Conservation (phyloP, 2,888 invertebrate genomes). For the Spatulosminthurus flaviceps region DNA sequence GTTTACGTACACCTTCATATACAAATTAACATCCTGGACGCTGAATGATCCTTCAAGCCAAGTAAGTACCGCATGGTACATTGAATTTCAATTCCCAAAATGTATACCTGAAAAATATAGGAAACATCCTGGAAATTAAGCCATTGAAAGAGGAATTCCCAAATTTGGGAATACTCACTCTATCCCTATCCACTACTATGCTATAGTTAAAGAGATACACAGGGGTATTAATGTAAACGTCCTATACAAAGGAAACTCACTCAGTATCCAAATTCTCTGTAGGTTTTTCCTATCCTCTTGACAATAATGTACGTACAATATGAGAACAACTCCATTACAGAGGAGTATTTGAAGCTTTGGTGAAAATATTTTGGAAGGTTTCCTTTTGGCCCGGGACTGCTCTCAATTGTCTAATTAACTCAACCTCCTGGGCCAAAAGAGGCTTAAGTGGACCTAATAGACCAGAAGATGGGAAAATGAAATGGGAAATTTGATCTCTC, state of each 20-base stretch:
- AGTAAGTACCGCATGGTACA: slow-evolving; percentile 25
- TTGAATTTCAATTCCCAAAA: slow-evolving; percentile 6
- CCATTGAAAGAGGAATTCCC: slow-evolving; percentile 50
- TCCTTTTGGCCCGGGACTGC: slow-evolving; percentile 34
- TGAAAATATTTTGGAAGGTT: not conserved
- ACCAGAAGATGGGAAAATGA: slow-evolving; percentile 18
- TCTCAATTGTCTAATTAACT: slow-evolving; percentile 62
- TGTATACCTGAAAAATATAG: not conserved
- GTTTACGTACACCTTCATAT: too few species aligned
- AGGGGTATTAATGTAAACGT: too few species aligned
- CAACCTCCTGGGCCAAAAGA: slow-evolving; percentile 47
- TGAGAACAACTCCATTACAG: not conserved
- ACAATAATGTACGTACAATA: slow-evolving; percentile 15
- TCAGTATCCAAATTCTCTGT: too few species aligned
- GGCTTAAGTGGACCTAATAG: slow-evolving; percentile 39
- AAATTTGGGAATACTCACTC: slow-evolving; percentile 52
- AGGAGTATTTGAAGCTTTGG: too few species aligned
- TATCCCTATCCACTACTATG: not conserved
- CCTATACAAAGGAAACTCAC: too few species aligned
- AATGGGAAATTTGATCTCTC: not conserved
- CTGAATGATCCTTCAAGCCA: slow-evolving; percentile 20
- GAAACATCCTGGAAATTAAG: not conserved
- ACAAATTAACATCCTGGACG: not conserved
- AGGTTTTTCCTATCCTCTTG: slow-evolving; percentile 21
- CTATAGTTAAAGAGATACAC: too few species aligned